Percentiles rank a stretch among this genome's conserved stretches.
phyloP scores from a whole-genome alignment of 2,797 vertebrate genomes.

The Sphenodon punctatus region DNA sequence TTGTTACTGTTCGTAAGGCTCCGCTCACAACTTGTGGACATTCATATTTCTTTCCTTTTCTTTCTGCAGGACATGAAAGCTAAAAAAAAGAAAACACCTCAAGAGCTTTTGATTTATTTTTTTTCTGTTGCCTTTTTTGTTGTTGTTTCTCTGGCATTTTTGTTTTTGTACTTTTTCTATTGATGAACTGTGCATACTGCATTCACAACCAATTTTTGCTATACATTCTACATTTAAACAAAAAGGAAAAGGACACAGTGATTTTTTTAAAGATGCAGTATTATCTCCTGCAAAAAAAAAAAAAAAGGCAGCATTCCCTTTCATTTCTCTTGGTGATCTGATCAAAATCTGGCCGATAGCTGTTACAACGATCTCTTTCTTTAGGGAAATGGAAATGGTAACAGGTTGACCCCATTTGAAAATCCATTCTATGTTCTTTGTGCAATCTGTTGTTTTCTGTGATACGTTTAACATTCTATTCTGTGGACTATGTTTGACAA shows the following conservation, averaged over 20 bases:
- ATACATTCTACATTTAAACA: conserved; percentile 65
- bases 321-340: conserved; percentile 41
- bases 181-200: conserved; percentile 67
- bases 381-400: neutral
- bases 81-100: conserved; percentile 68
- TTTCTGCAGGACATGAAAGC: conserved; percentile 79
- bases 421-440: conserved; percentile 21
- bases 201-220: conserved; percentile 67
- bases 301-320: conserved; percentile 32
- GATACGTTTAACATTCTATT: neutral
- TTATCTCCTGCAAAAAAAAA: conserved; percentile 60
- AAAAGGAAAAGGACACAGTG: conserved; percentile 56
- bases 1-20: conserved; percentile 67
- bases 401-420: neutral
- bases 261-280: conserved; percentile 73
- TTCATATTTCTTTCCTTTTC: conserved; percentile 74
- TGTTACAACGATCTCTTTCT: neutral
- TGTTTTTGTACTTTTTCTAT: conserved; percentile 49
- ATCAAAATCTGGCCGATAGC: neutral
- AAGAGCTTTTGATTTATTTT: conserved; percentile 66
- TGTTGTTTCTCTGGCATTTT: conserved; percentile 62
- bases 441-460: conserved; percentile 38
- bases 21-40: conserved; percentile 67
- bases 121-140: conserved; percentile 50
- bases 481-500: conserved; percentile 41